Evolutionary conservation across 2,113 vertebrate species (phyloP).

Genomic region (Hippocampus barbouri): DNA sequence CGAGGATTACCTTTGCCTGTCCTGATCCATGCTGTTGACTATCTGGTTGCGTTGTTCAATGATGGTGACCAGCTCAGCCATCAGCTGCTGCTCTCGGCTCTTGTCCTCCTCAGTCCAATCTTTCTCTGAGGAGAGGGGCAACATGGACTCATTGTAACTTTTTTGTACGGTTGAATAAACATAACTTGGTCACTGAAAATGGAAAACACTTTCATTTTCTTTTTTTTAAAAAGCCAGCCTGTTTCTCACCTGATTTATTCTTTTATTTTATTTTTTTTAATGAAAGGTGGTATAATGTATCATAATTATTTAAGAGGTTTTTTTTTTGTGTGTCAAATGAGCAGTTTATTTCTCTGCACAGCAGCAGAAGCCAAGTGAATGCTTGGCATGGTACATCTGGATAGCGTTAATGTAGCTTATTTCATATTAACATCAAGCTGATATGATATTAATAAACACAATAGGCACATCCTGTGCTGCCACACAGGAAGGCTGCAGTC

Average conservation of each 20-base stretch:
- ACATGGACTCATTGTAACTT: background rate
- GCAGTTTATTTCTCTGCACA: background rate
- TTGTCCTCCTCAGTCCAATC: conserved; percentile 93
- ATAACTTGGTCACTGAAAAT: background rate
- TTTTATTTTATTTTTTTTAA: no score
- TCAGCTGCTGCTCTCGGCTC: conserved; percentile 86
- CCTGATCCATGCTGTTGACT: conserved; percentile 92
- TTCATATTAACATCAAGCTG: background rate
- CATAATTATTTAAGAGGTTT: no score
- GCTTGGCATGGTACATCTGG: background rate
- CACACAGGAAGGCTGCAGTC: conserved; percentile 1
- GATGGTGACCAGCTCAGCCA: conserved; percentile 90
- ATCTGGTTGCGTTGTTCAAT: conserved; percentile 97
- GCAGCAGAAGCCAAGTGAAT: background rate
- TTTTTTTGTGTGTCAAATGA: background rate
- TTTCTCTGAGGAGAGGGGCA: conserved; percentile 77
- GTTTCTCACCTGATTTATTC: no score
- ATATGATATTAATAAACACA: background rate
- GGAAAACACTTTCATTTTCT: background rate
- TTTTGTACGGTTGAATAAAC: background rate
- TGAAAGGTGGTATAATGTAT: no score
- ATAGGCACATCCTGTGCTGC: background rate
- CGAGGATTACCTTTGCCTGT: conserved; percentile 85
- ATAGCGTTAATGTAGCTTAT: background rate
- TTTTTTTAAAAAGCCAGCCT: background rate